Evolutionary conservation across 2,888 invertebrate species (phyloP), one percentile per base, ranked within the genome.

Genomic region (Crematogaster levior): DNA sequence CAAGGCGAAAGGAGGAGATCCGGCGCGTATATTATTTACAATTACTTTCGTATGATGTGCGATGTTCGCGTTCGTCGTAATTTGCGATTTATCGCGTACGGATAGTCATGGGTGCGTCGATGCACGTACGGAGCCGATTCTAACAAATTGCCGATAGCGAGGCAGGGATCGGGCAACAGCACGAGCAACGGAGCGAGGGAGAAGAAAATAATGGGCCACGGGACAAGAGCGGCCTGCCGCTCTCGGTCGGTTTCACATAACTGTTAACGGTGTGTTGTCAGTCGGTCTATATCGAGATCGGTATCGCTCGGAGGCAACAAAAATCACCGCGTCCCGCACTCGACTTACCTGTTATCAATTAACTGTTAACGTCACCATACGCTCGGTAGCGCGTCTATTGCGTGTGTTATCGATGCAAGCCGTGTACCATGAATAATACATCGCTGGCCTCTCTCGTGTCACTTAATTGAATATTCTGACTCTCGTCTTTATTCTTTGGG

Each of bases 321-420:
- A 89, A 89, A 89, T 86, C 79, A 65, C 30, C 77, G 74, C 84
- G 80, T 83, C 85, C 83, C 81, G 79, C 82, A 81, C 72, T 70
- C 81, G 80, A 79, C 84, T 88, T 87, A 83, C 85, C 86, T 89
- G 85, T 89, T 89, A 89, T 89, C 89, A 89, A 89, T 89, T 89
- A 89, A 89, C 88, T 89, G 89, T 89, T 89, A 89, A 84, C 68
- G 81, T 82, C 72, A 70, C 86, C 82, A 82, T 75, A 68, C 83
- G 83, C 81, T 80, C 84, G 83, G 82, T 79, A 68, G 66, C 43
- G 43, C 30, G 40, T 77, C 66, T 27, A 75, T 80, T 82, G 84
- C 85, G 83, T 72, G 70, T 77, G 40, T 85, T 80, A 85, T 83
- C 86, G 86, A 65, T 21, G 60, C 83, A 40, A 61, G 51, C 43